Conservation (phyloP, 2,113 vertebrate species). For the Grantiella picta region DNA sequence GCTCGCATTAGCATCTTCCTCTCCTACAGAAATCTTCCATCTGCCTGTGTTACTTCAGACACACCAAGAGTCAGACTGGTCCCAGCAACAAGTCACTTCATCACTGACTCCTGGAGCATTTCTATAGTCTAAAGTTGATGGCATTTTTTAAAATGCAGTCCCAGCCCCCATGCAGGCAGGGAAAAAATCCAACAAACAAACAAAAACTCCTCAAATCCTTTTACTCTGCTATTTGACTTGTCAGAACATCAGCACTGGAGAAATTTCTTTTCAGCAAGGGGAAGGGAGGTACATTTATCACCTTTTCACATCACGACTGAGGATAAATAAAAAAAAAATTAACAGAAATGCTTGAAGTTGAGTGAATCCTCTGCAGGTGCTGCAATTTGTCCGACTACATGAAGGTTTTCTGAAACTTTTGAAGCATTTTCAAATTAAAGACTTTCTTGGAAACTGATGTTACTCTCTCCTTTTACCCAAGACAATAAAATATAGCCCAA, state of each 20-base stretch:
- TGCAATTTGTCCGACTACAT: constrained; percentile 19
- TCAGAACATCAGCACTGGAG: not conserved
- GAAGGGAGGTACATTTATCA: not conserved
- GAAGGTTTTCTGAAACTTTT: constrained; percentile 1
- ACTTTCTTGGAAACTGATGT: not conserved
- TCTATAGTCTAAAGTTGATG: not conserved
- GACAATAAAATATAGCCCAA: not conserved
- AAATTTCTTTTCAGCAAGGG: not conserved
- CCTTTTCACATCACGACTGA: not conserved
- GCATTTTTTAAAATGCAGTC: not conserved
- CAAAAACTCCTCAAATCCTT: not conserved
- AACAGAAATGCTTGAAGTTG: not conserved
- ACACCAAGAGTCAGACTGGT: not conserved
- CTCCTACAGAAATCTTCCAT: not conserved
- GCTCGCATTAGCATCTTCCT: not conserved
- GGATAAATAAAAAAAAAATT: not conserved
- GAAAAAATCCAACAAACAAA: not conserved
- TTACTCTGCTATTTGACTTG: not conserved
- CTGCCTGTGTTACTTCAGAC: not conserved
- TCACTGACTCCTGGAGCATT: not conserved
- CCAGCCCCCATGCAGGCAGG: not conserved
- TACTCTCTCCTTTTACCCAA: not conserved
- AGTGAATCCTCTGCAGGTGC: not conserved
- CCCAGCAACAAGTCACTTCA: not conserved
- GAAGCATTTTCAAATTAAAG: constrained; percentile 22